Evolutionary conservation across 2,797 vertebrate genomes (phyloP), one percentile per base, ranked within the genome.

Genomic region (Eurystomus glaucurus): DNA sequence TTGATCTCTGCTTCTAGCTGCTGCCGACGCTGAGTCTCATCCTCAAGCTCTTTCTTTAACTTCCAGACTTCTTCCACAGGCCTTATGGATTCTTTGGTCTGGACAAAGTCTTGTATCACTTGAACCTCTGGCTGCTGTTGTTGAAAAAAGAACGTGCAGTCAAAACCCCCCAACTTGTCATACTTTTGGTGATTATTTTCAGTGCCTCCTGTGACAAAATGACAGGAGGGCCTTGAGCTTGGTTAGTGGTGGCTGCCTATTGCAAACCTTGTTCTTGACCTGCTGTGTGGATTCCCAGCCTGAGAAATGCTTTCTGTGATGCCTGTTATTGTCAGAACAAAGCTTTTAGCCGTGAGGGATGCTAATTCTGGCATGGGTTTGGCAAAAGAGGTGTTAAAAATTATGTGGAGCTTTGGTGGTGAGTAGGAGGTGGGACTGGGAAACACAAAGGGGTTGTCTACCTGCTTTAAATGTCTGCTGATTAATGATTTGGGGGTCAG

Each of bases 1-100:
- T 98, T 96, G 85, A 99, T 98, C 97, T 99, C 99, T 0, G 96
- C 99, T 95, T 99, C 99, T 14, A 99, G 98, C 97, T 99, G 99
- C 60, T 99, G 99, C 80, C 99, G 98, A 68, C 99, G 98, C 71
- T 99, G 99, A 12, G 97, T 93, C 97, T 99, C 99, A 55, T 99
- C 99, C 1, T 99, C 99, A 31, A 99, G 97, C 94, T 99, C 98
- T 90, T 99, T 99, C 97, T 90, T 99, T 70, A 99, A 74, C 97
- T 99, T 99, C 99, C 99, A 99, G 4, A 98, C 97, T 94, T 99
- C 99, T 50, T 98, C 98, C 43, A 92, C 91, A 0, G 98, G 97
- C 8, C 97, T 97, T 35, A 98, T 50, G 0, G 98, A 95, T 43
- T 93, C 87, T 64, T 98, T 98, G 19, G 97, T 96, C 84, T 98